Percentiles rank a stretch among this genome's conserved stretches.
Conservation (phyloP, 2,797 vertebrate genomes). For the Distichodus sexfasciatus region DNA sequence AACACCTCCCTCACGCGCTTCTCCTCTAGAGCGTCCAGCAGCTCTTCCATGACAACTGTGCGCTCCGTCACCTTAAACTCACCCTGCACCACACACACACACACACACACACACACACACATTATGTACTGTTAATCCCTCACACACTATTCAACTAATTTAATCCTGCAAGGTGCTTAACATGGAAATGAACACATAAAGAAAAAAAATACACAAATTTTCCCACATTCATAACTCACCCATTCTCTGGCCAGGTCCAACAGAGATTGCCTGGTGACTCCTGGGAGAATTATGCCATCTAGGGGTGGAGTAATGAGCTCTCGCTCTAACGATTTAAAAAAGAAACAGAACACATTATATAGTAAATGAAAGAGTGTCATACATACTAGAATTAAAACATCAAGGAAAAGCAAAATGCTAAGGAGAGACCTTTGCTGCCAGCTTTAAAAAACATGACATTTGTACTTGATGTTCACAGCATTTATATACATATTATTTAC, state of each 20-base stretch:
- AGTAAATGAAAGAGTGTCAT: background rate
- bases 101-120: background rate
- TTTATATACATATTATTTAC: no score
- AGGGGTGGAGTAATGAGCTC: conserved; percentile 85
- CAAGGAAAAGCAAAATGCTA: no score
- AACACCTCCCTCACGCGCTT: conserved; percentile 82
- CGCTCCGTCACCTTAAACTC: conserved; percentile 85
- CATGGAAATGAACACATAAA: no score
- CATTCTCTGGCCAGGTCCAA: conserved; percentile 82
- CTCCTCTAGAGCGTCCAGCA: conserved; percentile 72
- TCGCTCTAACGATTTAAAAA: conserved; percentile 64
- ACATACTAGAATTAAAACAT: no score
- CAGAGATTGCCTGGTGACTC: conserved; percentile 85
- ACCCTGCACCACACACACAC: conserved; percentile 59
- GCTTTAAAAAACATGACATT: no score
- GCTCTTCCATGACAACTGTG: conserved; percentile 71
- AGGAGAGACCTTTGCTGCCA: no score
- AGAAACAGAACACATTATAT: conserved; percentile 17
- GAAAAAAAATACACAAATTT: no score
- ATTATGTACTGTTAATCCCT: background rate
- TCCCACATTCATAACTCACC: conserved; percentile 67
- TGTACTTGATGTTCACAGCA: no score
- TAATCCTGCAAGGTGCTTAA: no score
- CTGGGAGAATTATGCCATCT: conserved; percentile 86
- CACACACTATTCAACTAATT: background rate